Evolutionary conservation across 2,113 vertebrate species (phyloP).

Genomic region (Thalassarche chlororhynchos): DNA sequence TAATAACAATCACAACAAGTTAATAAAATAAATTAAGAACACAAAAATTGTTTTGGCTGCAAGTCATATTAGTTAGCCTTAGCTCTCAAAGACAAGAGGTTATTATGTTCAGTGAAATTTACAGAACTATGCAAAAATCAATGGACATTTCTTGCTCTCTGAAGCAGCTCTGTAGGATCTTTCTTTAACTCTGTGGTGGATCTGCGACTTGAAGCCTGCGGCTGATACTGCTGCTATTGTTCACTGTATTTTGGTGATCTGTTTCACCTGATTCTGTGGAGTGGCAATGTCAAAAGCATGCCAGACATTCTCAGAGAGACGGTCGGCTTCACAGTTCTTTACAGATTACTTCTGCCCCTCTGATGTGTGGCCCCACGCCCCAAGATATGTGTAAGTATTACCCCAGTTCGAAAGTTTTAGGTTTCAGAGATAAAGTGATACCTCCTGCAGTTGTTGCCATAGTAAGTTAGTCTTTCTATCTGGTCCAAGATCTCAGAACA

Average conservation of each 20-base stretch:
- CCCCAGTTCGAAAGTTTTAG: neutral
- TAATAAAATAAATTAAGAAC: neutral
- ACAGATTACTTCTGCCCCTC: neutral
- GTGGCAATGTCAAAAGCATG: neutral
- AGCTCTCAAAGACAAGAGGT: neutral
- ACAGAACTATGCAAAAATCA: neutral
- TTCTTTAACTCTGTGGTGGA: neutral
- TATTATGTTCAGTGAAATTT: neutral
- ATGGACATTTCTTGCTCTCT: neutral
- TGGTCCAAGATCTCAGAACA: neutral
- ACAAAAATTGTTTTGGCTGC: neutral
- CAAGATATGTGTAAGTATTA: neutral
- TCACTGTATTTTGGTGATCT: neutral
- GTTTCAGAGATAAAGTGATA: neutral
- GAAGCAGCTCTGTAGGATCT: neutral
- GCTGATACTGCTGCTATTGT: neutral
- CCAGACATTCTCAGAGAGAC: neutral
- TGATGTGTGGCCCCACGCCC: fast-evolving
- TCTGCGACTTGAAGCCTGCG: neutral
- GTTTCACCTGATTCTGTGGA: neutral
- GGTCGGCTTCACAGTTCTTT: neutral
- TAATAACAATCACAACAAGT: neutral
- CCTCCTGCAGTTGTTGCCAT: fast-evolving
- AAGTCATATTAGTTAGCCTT: neutral
- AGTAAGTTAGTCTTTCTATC: neutral